Base-by-base conservation (phyloP, 2,113 vertebrate genomes). In the Microtus ochrogaster region DNA sequence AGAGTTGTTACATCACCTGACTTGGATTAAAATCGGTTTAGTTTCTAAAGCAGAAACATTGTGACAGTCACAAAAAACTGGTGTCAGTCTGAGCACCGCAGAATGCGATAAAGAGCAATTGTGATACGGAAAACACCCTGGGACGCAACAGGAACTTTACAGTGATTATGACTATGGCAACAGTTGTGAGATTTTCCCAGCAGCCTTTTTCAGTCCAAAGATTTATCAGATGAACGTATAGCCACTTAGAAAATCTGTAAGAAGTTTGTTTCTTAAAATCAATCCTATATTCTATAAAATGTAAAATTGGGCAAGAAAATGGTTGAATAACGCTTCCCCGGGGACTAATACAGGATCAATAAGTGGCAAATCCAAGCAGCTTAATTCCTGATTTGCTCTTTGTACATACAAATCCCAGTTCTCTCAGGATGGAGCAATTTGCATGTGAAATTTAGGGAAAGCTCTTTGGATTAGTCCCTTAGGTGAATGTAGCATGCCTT, bases 311-410 rank as follows among this genome's bases (percentile, higher is more conserved):
- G 28, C 89, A 89, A 94, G 91, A 92, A 93, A 91, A 89, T 95
- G 36, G 77, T 94, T 74, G 81, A 86, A 44, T 63, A 30, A 68
- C 24, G 47, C 72, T 94, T 95, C 96, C 90, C 83, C 0, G 0
- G 94, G 91, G 94, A 90, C 49, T 95, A 85, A 97, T 83, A 86
- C 61, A 52, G 82, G 91, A 92, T 96, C 74, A 90, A 70, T 97
- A 90, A 94, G 66, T 91, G 91, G 92, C 91, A 83, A 95, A 95
- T 94, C 94, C 78, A 91, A 92, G 91, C 47, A 58, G 89, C 89
- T 96, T 97, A 97, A 94, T 94, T 97, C 96, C 92, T 95, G 87
- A 96, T 97, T 95, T 94, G 90, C 82, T 97, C 89, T 95, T 95
- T 96, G 96, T 94, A 92, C 90, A 70, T 96, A 89, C 91, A 96